phyloP scores from a whole-genome alignment of 1,140 invertebrate species.

The Magallana angulata region DNA sequence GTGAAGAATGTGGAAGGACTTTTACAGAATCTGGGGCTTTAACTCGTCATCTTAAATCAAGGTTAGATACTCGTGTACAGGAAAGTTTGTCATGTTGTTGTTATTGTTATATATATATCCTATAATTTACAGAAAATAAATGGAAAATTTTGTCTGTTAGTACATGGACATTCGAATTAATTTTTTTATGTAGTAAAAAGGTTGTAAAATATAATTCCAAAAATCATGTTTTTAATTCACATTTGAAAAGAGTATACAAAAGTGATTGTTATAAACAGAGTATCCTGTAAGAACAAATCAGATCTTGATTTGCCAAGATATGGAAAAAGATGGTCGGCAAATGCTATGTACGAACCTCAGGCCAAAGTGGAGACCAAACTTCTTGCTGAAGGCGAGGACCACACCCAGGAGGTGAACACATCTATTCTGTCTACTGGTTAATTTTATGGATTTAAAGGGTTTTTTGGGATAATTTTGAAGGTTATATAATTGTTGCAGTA shows the following conservation, averaged over 20 bases:
- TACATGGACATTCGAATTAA: no score
- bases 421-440: no score
- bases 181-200: no score
- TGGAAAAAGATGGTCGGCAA: constrained; percentile 71
- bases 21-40: constrained; percentile 78
- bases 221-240: no score
- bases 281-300: constrained; percentile 73
- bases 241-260: background rate
- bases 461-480: no score
- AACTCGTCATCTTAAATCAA: constrained; percentile 75
- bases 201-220: no score
- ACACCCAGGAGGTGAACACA: background rate
- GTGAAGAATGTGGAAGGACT: constrained; percentile 72
- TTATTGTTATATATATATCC: no score
- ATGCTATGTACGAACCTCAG: constrained; percentile 26
- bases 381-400: background rate
- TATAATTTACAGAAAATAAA: no score
- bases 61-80: constrained; percentile 57
- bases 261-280: constrained; percentile 59
- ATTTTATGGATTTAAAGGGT: no score
- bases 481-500: no score
- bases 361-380: constrained; percentile 8
- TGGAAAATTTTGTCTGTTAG: no score
- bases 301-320: constrained; percentile 76
- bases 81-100: no score